Base-by-base conservation (phyloP, 1,140 invertebrate genomes). In the Drosophila suzukii region DNA sequence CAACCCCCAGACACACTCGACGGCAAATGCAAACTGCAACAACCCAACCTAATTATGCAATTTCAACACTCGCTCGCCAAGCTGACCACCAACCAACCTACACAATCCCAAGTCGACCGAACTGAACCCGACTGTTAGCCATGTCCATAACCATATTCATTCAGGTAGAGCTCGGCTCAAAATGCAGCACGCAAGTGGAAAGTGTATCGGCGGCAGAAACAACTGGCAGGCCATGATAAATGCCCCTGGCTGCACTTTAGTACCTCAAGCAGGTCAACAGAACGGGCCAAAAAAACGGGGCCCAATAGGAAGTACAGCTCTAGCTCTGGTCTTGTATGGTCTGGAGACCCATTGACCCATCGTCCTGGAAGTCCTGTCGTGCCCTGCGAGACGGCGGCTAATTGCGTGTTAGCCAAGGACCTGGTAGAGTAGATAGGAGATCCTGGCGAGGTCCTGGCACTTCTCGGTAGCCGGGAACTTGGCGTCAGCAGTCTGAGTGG, bases 21-120 rank as follows among this genome's bases (percentile, higher is more conserved):
- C 36, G 27, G 38, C 24, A 60, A 79, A 72, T 59, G 61, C 47
- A 46, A 68, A 83, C 68, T 67, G 54, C 75, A 79, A 54, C 44
- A 59, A 49, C 43, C 65, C 44, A 50, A 67, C 54, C 75, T 84
- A 80, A 89, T 88, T 88, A 88, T 88, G 83, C 83, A 88, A 88
- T 71, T 89, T 80, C 80, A 77, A 78, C 83, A 89, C 83, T 88
- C 66, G 66, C 71, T 73, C 49, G 66, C 63, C 65, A 41, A 55
- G 61, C 54, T 68, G 57, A 67, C 62, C 60, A 74, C 62, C 60
- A 62, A 27, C 78, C 49, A 67, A 79, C 79, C 75, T 72, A 47
- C 51, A 44, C 61, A 44, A 54, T 32, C 51, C 10, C 75, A 39
- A 51, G 20, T 24, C 17, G 10, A 4, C 41, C 41, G 53, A 43